Evolutionary conservation across 2,113 vertebrate species (phyloP).

Genomic region (Marcusenius ussheri): DNA sequence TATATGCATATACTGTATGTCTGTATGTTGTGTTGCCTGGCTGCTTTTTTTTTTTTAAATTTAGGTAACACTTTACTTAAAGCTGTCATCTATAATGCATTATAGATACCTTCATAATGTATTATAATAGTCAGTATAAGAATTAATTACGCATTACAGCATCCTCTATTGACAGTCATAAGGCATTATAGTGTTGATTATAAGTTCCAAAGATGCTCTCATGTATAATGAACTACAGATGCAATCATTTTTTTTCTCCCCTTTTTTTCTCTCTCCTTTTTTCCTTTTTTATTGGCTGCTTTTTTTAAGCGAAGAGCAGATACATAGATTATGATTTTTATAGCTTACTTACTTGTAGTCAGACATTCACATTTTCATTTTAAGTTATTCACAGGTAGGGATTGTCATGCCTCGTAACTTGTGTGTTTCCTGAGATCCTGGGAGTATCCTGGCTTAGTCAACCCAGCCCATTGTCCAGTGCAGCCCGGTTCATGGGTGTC

Average conservation of each 20-base stretch:
- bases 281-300: background rate
- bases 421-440: background rate
- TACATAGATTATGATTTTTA: background rate
- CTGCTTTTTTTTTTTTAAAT: background rate
- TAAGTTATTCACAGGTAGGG: background rate
- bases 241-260: background rate
- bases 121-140: background rate
- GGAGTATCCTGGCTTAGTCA: background rate
- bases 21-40: background rate
- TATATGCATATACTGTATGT: background rate
- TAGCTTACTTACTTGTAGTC: background rate
- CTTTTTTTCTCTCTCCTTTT: no score
- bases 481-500: background rate
- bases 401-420: background rate
- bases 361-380: background rate
- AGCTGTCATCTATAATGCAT: background rate
- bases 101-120: background rate
- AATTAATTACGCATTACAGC: background rate
- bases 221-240: background rate
- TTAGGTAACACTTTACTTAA: background rate
- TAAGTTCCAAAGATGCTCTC: background rate
- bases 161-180: background rate
- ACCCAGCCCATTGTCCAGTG: background rate
- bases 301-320: background rate
- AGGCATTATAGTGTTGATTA: background rate